These are phyloP conservation scores for Cheilosia impressa DNA, from an alignment of 2,888 invertebrate genomes.

Conservation along the genomic window DNA sequence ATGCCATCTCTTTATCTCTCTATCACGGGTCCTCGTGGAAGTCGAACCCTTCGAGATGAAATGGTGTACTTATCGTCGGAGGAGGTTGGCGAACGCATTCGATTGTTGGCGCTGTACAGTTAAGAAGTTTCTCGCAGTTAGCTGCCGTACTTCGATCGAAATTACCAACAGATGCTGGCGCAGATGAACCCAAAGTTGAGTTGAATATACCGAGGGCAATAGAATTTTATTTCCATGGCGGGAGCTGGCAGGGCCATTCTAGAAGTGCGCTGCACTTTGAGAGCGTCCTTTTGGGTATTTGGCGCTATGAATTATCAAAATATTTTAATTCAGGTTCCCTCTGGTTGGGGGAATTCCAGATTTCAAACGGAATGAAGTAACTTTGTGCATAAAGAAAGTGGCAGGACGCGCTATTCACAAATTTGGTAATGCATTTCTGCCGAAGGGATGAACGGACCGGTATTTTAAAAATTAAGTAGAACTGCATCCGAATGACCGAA, in stretches of 20 bases:
- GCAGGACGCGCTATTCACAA: slow-evolving; percentile 10
- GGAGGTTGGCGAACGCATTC: slow-evolving; percentile 22
- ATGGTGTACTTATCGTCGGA: background rate
- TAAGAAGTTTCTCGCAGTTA: slow-evolving; percentile 48
- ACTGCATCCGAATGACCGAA: slow-evolving; percentile 33
- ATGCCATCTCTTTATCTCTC: slow-evolving; percentile 25
- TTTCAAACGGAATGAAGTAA: slow-evolving; percentile 65
- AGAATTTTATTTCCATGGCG: slow-evolving; percentile 20
- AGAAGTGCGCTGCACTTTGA: slow-evolving; percentile 44
- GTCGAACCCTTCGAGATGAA: slow-evolving; percentile 30
- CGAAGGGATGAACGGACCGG: slow-evolving; percentile 39
- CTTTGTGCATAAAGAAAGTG: slow-evolving; percentile 55
- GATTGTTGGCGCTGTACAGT: slow-evolving; percentile 31
- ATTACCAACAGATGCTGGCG: slow-evolving; percentile 32
- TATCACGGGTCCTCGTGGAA: slow-evolving; percentile 11
- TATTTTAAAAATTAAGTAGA: slow-evolving; percentile 9
- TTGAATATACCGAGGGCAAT: slow-evolving; percentile 29
- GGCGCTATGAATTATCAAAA: slow-evolving; percentile 70
- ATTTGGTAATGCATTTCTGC: slow-evolving; percentile 42
- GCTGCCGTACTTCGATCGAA: slow-evolving; percentile 43
- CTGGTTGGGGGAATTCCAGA: slow-evolving; percentile 53
- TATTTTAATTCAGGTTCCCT: slow-evolving; percentile 67
- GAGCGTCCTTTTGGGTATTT: slow-evolving; percentile 18
- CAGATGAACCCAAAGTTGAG: slow-evolving; percentile 27
- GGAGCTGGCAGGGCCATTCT: background rate